phyloP scores from a whole-genome alignment of 1,140 invertebrate genomes.

The Trachymyrmex cornetzi region DNA sequence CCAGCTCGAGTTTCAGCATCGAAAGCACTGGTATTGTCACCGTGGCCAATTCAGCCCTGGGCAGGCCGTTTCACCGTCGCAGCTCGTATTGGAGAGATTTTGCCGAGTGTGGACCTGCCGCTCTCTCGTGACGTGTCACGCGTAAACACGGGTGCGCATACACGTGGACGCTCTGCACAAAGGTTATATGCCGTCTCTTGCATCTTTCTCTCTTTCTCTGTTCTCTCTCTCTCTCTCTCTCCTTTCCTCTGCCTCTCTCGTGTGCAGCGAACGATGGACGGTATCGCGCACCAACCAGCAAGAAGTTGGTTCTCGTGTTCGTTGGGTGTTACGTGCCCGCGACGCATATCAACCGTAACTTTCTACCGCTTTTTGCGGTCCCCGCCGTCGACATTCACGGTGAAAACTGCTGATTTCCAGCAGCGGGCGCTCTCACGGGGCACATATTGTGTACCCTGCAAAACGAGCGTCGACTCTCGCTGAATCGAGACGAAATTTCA shows the following conservation, averaged over 20 bases:
- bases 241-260: background rate
- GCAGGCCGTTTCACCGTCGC: slow-evolving; percentile 41
- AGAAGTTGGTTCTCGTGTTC: slow-evolving; percentile 64
- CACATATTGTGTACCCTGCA: slow-evolving; percentile 56
- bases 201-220: background rate
- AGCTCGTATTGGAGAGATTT: slow-evolving; percentile 38
- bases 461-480: slow-evolving; percentile 20
- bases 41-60: slow-evolving; percentile 43
- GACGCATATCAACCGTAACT: slow-evolving; percentile 76
- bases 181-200: background rate
- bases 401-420: slow-evolving; percentile 71
- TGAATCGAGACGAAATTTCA: slow-evolving; percentile 53
- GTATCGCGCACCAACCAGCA: slow-evolving; percentile 49
- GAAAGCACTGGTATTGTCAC: slow-evolving; percentile 35
- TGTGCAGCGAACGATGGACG: slow-evolving; percentile 3
- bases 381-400: slow-evolving; percentile 31
- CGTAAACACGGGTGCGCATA: slow-evolving; percentile 41
- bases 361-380: slow-evolving; percentile 72
- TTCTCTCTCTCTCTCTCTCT: background rate
- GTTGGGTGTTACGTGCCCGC: slow-evolving; percentile 64
- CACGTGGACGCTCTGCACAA: slow-evolving; percentile 31
- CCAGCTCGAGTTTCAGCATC: slow-evolving; percentile 28
- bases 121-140: slow-evolving; percentile 46
- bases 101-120: background rate
- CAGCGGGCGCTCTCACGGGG: slow-evolving; percentile 9